A percentile compares a stretch with the other conserved stretches of the same genome.
Conservation (phyloP, 2,888 invertebrate species). For the Tyria jacobaeae region DNA sequence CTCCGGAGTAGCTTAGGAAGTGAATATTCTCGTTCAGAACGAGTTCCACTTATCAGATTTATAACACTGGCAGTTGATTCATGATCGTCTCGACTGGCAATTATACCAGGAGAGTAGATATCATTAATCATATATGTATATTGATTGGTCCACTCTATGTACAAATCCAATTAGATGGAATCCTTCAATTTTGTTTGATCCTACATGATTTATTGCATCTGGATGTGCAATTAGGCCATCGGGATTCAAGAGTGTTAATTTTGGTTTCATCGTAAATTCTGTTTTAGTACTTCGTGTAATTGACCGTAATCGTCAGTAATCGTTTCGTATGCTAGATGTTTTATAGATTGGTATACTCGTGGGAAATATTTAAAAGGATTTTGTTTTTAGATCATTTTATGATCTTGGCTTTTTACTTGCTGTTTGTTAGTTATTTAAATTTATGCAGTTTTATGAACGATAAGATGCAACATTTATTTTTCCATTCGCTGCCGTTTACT, state of each 20-base stretch:
- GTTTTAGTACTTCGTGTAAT: slow-evolving; percentile 72
- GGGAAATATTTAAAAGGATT: slow-evolving; percentile 57
- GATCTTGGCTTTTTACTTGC: slow-evolving; percentile 14
- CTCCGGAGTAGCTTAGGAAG: slow-evolving; percentile 55
- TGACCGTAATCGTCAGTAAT: slow-evolving; percentile 72
- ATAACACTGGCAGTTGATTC: slow-evolving; percentile 81
- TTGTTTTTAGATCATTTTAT: slow-evolving; percentile 31
- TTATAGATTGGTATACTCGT: slow-evolving; percentile 64
- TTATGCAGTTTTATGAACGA: neutral
- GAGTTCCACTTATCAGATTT: slow-evolving; percentile 80
- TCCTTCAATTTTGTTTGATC: slow-evolving; percentile 79
- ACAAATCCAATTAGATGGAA: slow-evolving; percentile 83
- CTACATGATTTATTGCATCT: slow-evolving; percentile 76
- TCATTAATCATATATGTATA: slow-evolving; percentile 84
- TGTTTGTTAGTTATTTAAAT: neutral
- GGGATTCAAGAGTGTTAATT: slow-evolving; percentile 75
- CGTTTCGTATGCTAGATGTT: slow-evolving; percentile 60
- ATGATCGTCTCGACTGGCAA: slow-evolving; percentile 80
- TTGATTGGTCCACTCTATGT: slow-evolving; percentile 80
- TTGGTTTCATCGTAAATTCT: slow-evolving; percentile 76
- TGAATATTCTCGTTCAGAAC: slow-evolving; percentile 66
- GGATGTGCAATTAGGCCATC: slow-evolving; percentile 73
- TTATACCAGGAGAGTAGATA: slow-evolving; percentile 79
- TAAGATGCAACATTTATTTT: too few relatives aligned
- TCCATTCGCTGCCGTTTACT: neutral